Evolutionary conservation across 2,888 invertebrate species (phyloP).

Genomic region (Erebia ligea): DNA sequence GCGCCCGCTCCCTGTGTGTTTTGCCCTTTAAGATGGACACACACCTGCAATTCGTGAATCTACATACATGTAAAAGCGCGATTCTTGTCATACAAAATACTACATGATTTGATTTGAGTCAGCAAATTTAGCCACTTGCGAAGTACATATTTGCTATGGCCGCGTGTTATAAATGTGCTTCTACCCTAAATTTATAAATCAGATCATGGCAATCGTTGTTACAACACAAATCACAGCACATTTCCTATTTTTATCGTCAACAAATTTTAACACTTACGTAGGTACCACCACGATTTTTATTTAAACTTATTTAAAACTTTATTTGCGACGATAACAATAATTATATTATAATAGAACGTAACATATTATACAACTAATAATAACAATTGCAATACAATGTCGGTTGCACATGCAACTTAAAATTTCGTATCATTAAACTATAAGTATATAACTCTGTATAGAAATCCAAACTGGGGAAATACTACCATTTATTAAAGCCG

Average conservation of each 20-base stretch:
- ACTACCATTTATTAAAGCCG: too few species aligned
- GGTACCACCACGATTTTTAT: too few species aligned
- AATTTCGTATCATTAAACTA: neutral
- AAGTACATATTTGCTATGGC: too few species aligned
- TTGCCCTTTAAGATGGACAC: too few species aligned
- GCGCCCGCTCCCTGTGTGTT: too few species aligned
- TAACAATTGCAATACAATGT: neutral
- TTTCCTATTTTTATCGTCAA: neutral
- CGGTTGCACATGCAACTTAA: neutral
- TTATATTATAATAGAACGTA: neutral
- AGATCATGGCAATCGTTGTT: neutral
- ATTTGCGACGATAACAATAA: neutral
- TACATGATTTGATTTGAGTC: too few species aligned
- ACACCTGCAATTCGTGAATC: too few species aligned
- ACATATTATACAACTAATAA: neutral
- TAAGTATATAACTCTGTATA: neutral
- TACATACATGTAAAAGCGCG: too few species aligned
- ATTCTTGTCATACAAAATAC: too few species aligned
- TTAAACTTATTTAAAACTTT: neutral
- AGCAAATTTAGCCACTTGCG: too few species aligned
- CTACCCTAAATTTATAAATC: neutral
- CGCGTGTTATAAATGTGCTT: neutral
- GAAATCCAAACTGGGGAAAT: neutral
- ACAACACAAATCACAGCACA: neutral
- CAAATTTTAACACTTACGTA: too few species aligned